phyloP scores from a whole-genome alignment of 2,888 invertebrate genomes.

The Toxonevra muliebris region DNA sequence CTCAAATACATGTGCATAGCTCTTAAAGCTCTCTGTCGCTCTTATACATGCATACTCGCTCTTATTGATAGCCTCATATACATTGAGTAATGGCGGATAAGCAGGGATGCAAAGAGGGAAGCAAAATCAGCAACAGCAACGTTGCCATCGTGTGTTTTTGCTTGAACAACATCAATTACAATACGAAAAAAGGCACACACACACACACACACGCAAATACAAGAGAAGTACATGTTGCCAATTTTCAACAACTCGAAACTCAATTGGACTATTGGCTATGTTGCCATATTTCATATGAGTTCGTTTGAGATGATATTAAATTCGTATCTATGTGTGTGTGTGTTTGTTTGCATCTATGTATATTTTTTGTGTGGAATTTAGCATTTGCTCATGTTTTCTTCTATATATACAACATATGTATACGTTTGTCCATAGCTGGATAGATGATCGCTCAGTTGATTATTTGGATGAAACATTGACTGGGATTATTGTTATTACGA shows the following conservation, averaged over 20 bases:
- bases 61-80: no score
- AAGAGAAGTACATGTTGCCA: slow-evolving; percentile 42
- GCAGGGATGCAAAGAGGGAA: no score
- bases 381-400: slow-evolving; percentile 7
- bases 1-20: no score
- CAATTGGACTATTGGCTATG: slow-evolving; percentile 9
- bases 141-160: no score
- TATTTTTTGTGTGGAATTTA: slow-evolving; percentile 10
- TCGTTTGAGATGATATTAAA: neutral
- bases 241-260: slow-evolving; percentile 42
- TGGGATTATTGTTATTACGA: slow-evolving; percentile 12
- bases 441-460: neutral
- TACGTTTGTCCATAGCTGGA: slow-evolving; percentile 1
- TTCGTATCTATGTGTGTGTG: no score
- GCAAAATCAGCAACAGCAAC: no score
- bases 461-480: slow-evolving; percentile 15
- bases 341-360: no score
- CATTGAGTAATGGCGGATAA: no score
- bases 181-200: slow-evolving; percentile 3
- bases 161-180: slow-evolving; percentile 1
- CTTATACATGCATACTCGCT: no score
- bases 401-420: slow-evolving; percentile 1
- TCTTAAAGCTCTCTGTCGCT: no score
- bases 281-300: slow-evolving; percentile 13
- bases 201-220: slow-evolving; percentile 10